Base-by-base conservation (phyloP, 2,888 invertebrate genomes). In the Hirtodrosophila trivittata region DNA sequence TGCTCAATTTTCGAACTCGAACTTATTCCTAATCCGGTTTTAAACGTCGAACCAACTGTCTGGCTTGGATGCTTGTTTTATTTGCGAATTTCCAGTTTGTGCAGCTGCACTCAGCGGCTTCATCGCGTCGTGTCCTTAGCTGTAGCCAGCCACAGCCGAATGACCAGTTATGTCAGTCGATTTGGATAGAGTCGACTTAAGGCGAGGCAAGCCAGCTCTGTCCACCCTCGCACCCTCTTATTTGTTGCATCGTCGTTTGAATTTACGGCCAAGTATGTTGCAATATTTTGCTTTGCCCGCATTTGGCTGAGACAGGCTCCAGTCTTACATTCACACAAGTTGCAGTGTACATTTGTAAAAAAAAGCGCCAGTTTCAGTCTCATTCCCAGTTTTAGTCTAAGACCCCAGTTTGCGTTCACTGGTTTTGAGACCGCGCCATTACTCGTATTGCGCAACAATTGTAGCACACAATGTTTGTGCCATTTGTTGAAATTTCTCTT, bases 101-200 rank as follows among this genome's bases (percentile, higher is more conserved):
- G 77, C 77, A 78, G 77, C 77, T 78, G 77, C 77, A 77, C 56
- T 49, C 37, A 49, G 66, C 68, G 68, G 54, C 66, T 49, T 54
- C 67, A 68, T 6, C 9, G 14, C 45, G 14, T 59, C 75, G 82
- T 82, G 77, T 78, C 77, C 77, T 86, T 78, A 82, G 75, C 64
- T 62, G 65, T 64, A 57, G 38, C 43, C 26, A 50, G 42, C 38
- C 26, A 38, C 69, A 84, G 77, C 85, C 86, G 81, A 84, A 86
- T 82, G 81, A 82, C 81, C 81, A 82, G 81, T 82, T 82, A 82
- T 82, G 85, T 82, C 81, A 82, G 81, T 67, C 57, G 72, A 68
- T 55, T 68, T 66, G 64, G 75, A 63, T 66, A 58, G 68, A 77
- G 71, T 60, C 75, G 60, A 75, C 30, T 16, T 26, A 16, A 28